Evolutionary conservation across 2,113 vertebrate genomes (phyloP).

Genomic region (Pristiophorus japonicus): DNA sequence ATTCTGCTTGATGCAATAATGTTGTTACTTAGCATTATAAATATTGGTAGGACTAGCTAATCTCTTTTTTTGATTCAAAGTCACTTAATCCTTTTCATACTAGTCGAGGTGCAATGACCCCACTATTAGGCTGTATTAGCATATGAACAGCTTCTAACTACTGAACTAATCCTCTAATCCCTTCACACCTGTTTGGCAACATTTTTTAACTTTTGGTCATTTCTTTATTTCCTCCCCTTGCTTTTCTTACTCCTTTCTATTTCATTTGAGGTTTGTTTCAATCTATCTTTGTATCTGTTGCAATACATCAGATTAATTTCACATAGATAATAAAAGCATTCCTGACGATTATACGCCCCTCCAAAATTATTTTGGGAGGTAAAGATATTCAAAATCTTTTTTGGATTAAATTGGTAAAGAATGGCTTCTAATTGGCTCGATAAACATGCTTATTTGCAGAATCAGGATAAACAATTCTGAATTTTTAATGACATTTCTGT

Average conservation of each 20-base stretch:
- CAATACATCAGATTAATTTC: background rate
- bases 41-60: background rate
- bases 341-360: background rate
- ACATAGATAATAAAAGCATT: background rate
- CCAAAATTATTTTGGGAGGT: background rate
- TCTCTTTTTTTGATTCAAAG: background rate
- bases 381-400: background rate
- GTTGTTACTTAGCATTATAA: background rate
- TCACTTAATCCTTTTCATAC: background rate
- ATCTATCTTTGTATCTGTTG: background rate
- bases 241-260: background rate
- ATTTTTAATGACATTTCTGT: background rate
- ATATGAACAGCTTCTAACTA: background rate
- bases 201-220: background rate
- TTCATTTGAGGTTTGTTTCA: background rate
- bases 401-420: background rate
- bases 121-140: background rate
- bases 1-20: background rate
- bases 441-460: background rate
- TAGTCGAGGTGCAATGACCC: background rate
- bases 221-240: background rate
- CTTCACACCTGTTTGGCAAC: background rate
- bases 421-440: background rate
- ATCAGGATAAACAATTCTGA: background rate
- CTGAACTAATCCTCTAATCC: background rate